These are phyloP conservation scores for Dipus sagitta DNA, from an alignment of 2,797 vertebrate genomes.

Conservation along the genomic window DNA sequence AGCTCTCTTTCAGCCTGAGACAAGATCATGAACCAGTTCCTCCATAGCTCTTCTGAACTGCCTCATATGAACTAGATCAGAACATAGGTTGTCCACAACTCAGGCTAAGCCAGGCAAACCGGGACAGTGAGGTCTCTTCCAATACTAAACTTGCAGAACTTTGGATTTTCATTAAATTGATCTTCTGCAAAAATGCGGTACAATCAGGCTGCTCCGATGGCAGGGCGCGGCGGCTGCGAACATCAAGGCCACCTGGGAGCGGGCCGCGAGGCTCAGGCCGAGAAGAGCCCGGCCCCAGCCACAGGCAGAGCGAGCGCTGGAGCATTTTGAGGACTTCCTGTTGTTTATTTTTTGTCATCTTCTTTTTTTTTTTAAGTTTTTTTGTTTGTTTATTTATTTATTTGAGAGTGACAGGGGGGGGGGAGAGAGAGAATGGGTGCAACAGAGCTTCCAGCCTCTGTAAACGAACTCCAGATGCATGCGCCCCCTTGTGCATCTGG, in stretches of 20 bases:
- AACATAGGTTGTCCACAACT: background rate
- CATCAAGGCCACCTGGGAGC: slow-evolving; percentile 88
- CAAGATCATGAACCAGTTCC: slow-evolving; percentile 98
- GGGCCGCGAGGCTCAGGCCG: slow-evolving; percentile 69
- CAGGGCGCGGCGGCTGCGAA: slow-evolving; percentile 89
- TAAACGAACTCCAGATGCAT: too few species aligned
- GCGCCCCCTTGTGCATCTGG: too few species aligned
- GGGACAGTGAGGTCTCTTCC: background rate
- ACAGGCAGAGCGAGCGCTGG: too few species aligned
- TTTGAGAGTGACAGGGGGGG: too few species aligned
- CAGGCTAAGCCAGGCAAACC: background rate
- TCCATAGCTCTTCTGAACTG: slow-evolving; percentile 99
- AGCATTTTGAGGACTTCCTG: slow-evolving; percentile 83
- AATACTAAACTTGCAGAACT: slow-evolving; percentile 2
- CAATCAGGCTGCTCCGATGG: slow-evolving; percentile 87
- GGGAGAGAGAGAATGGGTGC: too few species aligned
- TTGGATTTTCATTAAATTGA: background rate
- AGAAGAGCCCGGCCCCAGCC: background rate
- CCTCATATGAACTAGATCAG: slow-evolving; percentile 85
- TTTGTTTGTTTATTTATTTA: too few species aligned
- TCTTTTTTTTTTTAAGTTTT: too few species aligned
- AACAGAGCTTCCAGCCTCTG: too few species aligned
- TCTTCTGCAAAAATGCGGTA: background rate
- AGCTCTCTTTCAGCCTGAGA: slow-evolving; percentile 94
- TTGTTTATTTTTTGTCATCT: too few species aligned